Base-by-base conservation (phyloP, 2,113 vertebrate species). In the human region DNA sequence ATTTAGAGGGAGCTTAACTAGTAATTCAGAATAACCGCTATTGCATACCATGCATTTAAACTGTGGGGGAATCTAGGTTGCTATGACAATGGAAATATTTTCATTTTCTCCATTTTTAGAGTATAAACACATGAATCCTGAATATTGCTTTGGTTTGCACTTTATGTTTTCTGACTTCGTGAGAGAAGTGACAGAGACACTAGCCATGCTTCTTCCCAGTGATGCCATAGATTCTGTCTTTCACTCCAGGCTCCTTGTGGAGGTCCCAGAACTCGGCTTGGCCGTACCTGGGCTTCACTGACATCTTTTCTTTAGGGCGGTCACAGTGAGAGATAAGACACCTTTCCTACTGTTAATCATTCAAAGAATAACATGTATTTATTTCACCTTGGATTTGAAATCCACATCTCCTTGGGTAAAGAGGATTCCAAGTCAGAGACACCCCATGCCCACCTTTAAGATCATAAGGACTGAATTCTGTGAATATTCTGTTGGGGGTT, bases 61-160 rank as follows among this genome's bases (percentile, higher is more conserved):
- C 66, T 90, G 59, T 83, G 84, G n/a, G 75, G 38, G 30, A 95
- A 90, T 87, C n/a, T 83, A 87, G 79, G 79, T 94, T 96, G 73
- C 83, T 87, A 57, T 95, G 75, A 94, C 82, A 8, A 76, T n/a
- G 12, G 61, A 95, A 88, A 95, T 97, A 93, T 83, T 96, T 96
- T 96, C 72, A 81, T 80, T 86, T 90, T 96, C 73, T 93, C 5
- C 25, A 48, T 59, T 78, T 90, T 90, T 93, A 32, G 48, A 66
- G 5, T 66, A 61, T 90, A 93, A 96, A 93, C 89, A 83, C 48
- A 81, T 8, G 35, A 50, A 84, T 2, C 35, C 84, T 80, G 72
- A 84, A 76, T 93, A 59, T 64, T 45, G 20, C 90, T 90, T 50
- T 79, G 12, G 30, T 52, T 70, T 93, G 12, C 45, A 11, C 18